Evolutionary conservation across 2,113 vertebrate species (phyloP), one percentile per base, ranked within the genome.

Genomic region (Psilopogon haemacephalus): DNA sequence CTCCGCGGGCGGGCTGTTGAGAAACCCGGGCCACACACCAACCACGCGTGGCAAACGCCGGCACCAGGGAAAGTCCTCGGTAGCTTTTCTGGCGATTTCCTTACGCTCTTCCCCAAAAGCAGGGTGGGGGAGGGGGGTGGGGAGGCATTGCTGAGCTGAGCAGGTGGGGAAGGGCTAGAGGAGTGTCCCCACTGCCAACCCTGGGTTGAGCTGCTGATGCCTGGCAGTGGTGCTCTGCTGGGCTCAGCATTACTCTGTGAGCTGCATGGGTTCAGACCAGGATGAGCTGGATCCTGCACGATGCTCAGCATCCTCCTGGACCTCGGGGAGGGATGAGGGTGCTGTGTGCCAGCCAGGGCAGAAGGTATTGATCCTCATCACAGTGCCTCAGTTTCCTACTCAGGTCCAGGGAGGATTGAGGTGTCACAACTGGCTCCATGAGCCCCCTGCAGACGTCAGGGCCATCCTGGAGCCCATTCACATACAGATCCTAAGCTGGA

Each of bases 141-240:
- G 6, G 2, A 5, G 17, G 40, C 11, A 1, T 33, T 1, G 23
- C 48, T 28, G 77, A n/a, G 77, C 56, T 26, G 75, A 63, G n/a
- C 0, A 0, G 56, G 62, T 8, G 46, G 32, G 11, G 35, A 37
- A 40, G n/a, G 37, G 42, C 23, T 27, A 52, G 5, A 7, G 86
- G n/a, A 63, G 30, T 46, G 10, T 1, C 14, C 26, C 28, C 3
- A 1, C 63, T 4, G 13, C 33, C 50, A 4, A 1, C 7, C 19
- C 46, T 0, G 3, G 27, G 26, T 2, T 26, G 50, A 6, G 20
- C 5, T 35, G 60, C 27, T 0, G 1, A 30, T 87, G 10, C 30
- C 28, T 1, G 30, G 20, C 28, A 17, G 69, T 21, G 1, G 24
- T 26, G n/a, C 65, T 40, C 8, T 0, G 23, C 30, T 1, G 3